Evolutionary conservation across 1,140 invertebrate species (phyloP).

Genomic region (Cherax destructor): DNA sequence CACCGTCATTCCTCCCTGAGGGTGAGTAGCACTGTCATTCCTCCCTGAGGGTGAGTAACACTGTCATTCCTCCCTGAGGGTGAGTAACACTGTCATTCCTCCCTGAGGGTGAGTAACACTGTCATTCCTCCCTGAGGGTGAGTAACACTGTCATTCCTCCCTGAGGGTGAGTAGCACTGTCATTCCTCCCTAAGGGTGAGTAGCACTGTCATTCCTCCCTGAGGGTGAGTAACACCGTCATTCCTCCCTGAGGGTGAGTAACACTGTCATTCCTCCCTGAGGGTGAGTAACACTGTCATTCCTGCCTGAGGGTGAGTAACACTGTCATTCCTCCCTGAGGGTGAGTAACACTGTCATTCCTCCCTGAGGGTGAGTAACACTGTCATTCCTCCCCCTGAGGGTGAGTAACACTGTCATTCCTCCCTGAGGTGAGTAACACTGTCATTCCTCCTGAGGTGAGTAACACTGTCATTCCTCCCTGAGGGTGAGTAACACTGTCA

Average conservation of each 20-base stretch:
- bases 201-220: not conserved
- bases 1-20: no score
- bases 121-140: slow-evolving; percentile 21
- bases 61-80: slow-evolving; percentile 9
- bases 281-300: not conserved
- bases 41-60: slow-evolving; percentile 30
- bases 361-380: slow-evolving; percentile 28
- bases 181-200: slow-evolving; percentile 29
- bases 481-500: slow-evolving; percentile 12
- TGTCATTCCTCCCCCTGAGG: slow-evolving; percentile 10
- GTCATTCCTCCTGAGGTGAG: slow-evolving; percentile 26
- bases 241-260: slow-evolving; percentile 32
- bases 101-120: slow-evolving; percentile 27
- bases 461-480: not conserved
- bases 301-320: slow-evolving; percentile 34
- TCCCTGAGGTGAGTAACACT: slow-evolving; percentile 22
- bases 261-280: not conserved
- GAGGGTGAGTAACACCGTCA: slow-evolving; percentile 10
- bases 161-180: slow-evolving; percentile 17
- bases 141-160: not conserved
- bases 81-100: not conserved
- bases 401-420: not conserved
- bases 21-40: not conserved
- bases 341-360: not conserved
- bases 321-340: not conserved